Evolutionary conservation across 2,113 vertebrate genomes (phyloP).

Genomic region (Dunckerocampus dactyliophorus): DNA sequence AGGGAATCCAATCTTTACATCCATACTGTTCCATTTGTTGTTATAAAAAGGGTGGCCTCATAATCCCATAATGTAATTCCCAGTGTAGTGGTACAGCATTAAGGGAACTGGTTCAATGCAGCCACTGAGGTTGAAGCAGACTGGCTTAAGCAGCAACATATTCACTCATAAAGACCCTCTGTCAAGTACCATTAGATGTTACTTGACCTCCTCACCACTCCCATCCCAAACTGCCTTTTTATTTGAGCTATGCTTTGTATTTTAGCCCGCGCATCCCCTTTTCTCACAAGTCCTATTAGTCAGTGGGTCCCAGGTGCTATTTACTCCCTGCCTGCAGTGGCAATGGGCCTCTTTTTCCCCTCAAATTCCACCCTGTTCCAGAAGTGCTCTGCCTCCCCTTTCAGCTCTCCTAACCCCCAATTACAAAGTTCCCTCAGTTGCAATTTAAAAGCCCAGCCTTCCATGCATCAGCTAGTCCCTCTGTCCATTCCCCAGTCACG

Average conservation of each 20-base stretch:
- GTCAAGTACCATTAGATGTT: not conserved
- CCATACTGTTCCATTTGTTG: conserved; percentile 81
- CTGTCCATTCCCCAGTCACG: conserved; percentile 18
- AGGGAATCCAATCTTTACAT: conserved; percentile 83
- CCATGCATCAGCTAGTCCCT: conserved; percentile 18
- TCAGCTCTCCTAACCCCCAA: not conserved
- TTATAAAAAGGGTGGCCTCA: conserved; percentile 74
- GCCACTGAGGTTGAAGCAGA: conserved; percentile 44
- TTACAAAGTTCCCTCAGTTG: conserved; percentile 21
- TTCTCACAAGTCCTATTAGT: not conserved
- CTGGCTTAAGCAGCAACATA: conserved; percentile 13
- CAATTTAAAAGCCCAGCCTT: conserved; percentile 8
- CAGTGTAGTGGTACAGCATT: conserved; percentile 59
- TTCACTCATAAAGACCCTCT: not conserved
- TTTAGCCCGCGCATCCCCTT: conserved; percentile 7
- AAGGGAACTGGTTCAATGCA: conserved; percentile 67
- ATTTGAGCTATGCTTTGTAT: not conserved
- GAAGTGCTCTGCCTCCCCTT: conserved; percentile 6
- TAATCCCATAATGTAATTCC: conserved; percentile 54
- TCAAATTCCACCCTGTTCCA: conserved; percentile 29
- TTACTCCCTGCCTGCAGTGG: conserved; percentile 16
- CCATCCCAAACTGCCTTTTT: not conserved
- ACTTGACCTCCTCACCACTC: conserved; percentile 4
- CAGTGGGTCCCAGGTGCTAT: conserved; percentile 9
- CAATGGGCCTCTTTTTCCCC: conserved; percentile 19